A percentile compares a stretch with the other conserved stretches of the same genome.
Evolutionary conservation across 1,140 invertebrate genomes (phyloP).

Genomic region (Drosophila watanabei): DNA sequence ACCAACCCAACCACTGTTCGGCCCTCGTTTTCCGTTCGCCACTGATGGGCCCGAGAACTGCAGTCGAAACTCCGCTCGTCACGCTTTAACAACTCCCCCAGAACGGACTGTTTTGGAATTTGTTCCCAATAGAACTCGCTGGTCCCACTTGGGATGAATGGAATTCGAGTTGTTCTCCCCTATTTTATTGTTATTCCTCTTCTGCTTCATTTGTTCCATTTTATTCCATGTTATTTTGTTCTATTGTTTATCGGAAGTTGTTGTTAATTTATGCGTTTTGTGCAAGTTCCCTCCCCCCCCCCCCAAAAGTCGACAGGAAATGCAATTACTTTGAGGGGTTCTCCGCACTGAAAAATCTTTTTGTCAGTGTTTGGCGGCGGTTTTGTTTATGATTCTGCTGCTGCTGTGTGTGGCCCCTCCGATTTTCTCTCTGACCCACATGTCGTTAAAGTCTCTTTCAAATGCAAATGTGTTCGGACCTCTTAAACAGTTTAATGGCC

Average conservation of each 20-base stretch:
- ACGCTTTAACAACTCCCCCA: constrained; percentile 43
- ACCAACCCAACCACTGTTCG: neutral
- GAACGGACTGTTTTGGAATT: constrained; percentile 23
- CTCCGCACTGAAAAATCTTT: constrained; percentile 28
- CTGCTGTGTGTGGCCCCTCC: constrained; percentile 45
- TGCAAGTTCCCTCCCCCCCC: constrained; percentile 34
- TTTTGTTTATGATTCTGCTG: constrained; percentile 54
- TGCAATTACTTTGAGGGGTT: constrained; percentile 56
- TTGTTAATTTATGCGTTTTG: constrained; percentile 62
- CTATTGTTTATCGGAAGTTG: constrained; percentile 60
- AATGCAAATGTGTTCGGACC: constrained; percentile 32
- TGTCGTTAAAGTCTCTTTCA: constrained; percentile 40
- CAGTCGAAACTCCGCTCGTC: constrained; percentile 36
- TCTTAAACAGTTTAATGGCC: constrained; percentile 41
- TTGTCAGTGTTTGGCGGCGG: constrained; percentile 42
- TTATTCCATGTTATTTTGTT: constrained; percentile 45
- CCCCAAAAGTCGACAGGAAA: constrained; percentile 37
- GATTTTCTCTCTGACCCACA: constrained; percentile 43
- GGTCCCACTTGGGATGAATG: constrained; percentile 28
- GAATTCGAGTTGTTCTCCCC: constrained; percentile 37
- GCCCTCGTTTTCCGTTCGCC: constrained; percentile 4
- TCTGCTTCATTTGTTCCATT: constrained; percentile 63
- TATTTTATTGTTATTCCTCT: constrained; percentile 34
- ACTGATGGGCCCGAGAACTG: constrained; percentile 16
- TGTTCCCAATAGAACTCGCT: constrained; percentile 39